A percentile compares a stretch with the other conserved stretches of the same genome.
Evolutionary conservation across 2,113 vertebrate genomes (phyloP).

Genomic region (Nerophis ophidion): DNA sequence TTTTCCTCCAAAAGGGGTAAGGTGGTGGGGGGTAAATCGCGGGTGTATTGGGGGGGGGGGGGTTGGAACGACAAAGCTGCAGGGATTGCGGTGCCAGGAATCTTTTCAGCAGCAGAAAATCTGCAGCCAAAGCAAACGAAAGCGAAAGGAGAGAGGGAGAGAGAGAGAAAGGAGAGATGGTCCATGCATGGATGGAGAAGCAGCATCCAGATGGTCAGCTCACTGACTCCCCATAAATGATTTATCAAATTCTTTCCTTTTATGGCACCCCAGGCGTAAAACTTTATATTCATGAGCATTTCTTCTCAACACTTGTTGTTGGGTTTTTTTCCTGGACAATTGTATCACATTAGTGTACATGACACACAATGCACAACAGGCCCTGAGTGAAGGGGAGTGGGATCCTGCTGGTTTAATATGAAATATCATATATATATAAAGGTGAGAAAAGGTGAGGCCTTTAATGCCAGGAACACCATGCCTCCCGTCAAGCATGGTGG

Average conservation of each 20-base stretch:
- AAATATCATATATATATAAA: too few relatives aligned
- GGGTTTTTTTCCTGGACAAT: slow-evolving; percentile 15
- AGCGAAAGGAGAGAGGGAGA: slow-evolving; percentile 21
- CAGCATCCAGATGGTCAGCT: slow-evolving; percentile 62
- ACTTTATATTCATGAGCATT: slow-evolving; percentile 36
- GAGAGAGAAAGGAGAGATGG: slow-evolving; percentile 1
- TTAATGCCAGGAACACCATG: too few relatives aligned
- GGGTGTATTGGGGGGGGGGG: too few relatives aligned
- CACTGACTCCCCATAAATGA: slow-evolving; percentile 51
- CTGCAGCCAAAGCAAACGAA: slow-evolving; percentile 54
- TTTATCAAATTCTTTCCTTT: slow-evolving; percentile 39
- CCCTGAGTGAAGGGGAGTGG: neutral
- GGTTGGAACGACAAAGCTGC: too few relatives aligned
- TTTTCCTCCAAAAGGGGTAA: slow-evolving; percentile 11
- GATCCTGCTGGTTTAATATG: neutral
- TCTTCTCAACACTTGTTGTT: slow-evolving; percentile 17
- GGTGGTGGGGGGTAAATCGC: too few relatives aligned
- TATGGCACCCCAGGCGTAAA: slow-evolving; percentile 17
- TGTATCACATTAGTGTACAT: slow-evolving; percentile 42
- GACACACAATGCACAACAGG: slow-evolving; percentile 21
- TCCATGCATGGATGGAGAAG: slow-evolving; percentile 28
- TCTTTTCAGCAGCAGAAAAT: slow-evolving; percentile 37
- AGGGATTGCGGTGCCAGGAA: slow-evolving; percentile 16
- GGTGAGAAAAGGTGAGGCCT: too few relatives aligned
- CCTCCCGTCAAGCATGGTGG: too few relatives aligned